Evolutionary conservation across 2,888 invertebrate genomes (phyloP), one percentile per base, ranked within the genome.

Genomic region (Cephus spinipes): DNA sequence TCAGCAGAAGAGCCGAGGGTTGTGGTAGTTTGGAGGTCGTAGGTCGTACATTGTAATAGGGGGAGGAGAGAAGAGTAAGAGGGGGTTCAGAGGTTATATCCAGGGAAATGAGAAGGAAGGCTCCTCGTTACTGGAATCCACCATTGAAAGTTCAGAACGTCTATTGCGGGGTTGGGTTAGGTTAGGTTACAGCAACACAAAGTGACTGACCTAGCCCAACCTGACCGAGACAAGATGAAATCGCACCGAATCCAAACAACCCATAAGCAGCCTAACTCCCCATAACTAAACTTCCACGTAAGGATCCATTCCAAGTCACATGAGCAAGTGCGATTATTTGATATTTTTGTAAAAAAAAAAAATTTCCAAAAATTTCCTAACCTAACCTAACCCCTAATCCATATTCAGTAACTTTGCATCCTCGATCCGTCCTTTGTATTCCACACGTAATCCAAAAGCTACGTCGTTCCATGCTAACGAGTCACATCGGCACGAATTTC

Each of bases 151-250:
- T 23, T 55, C 23, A 23, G 9, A 23, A 55, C 9, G 9, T 55
- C 23, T 55, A 55, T 55, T 2, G 23, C 23, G 23, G 23, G 55
- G 23, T 55, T 9, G 2, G 23, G 9, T 55, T 9, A 55, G 55
- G 55, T 55, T 23, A 55, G 55, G 55, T 55, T 55, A 23, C 9
- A 55, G 40, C 6, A 23, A 9, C 55, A 23, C 9, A 2, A 23
- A 55, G 23, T 0, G 23, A 55, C 55, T 9, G 55, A 55, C 55
- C 55, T 55, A 55, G 55, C 55, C 55, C 55, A 23, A 55, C 55
- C 55, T 9, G 55, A 55, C 23, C 23, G 1, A 23, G 2, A 23
- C 1, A 15, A 0, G 0, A 0, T 6, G 1, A 23, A 23, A 55
- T 23, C 40, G 15, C 23, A 40, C 55, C 2, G 55, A 55, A 23